Evolutionary conservation across 2,797 vertebrate genomes (phyloP).

Genomic region (Manis crassicaudata): DNA sequence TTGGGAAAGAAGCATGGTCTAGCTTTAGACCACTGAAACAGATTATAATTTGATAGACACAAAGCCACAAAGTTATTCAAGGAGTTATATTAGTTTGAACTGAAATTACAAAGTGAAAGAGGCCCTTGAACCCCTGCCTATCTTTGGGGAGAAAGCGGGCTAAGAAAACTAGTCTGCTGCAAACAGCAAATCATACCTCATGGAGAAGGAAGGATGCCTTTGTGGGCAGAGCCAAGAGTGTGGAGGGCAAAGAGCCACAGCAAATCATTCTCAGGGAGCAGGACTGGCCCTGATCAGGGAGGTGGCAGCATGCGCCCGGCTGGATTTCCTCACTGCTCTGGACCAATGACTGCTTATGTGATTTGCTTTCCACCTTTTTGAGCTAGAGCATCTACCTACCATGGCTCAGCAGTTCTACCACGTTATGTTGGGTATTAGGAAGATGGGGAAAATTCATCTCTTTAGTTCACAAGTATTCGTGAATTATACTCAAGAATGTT

Average conservation of each 20-base stretch:
- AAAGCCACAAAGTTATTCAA: neutral
- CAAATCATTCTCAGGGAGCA: neutral
- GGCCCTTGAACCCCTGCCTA: neutral
- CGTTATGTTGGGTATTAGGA: neutral
- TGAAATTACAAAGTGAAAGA: neutral
- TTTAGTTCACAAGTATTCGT: neutral
- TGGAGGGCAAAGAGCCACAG: neutral
- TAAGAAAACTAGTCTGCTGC: neutral
- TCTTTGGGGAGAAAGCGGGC: neutral
- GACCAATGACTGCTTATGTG: neutral
- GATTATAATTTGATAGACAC: conserved; percentile 18
- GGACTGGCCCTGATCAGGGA: neutral
- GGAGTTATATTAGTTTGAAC: neutral
- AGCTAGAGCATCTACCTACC: neutral
- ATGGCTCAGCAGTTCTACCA: neutral
- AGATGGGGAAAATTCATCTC: neutral
- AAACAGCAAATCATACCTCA: neutral
- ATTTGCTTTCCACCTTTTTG: neutral
- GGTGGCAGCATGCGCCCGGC: no score
- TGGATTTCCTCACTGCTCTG: neutral
- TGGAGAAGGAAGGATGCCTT: neutral
- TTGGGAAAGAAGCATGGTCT: neutral
- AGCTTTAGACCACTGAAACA: neutral
- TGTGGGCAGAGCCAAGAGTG: neutral
- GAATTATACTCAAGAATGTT: neutral